Evolutionary conservation across 2,113 vertebrate genomes (phyloP).

Genomic region (Macheiramphus alcinus): DNA sequence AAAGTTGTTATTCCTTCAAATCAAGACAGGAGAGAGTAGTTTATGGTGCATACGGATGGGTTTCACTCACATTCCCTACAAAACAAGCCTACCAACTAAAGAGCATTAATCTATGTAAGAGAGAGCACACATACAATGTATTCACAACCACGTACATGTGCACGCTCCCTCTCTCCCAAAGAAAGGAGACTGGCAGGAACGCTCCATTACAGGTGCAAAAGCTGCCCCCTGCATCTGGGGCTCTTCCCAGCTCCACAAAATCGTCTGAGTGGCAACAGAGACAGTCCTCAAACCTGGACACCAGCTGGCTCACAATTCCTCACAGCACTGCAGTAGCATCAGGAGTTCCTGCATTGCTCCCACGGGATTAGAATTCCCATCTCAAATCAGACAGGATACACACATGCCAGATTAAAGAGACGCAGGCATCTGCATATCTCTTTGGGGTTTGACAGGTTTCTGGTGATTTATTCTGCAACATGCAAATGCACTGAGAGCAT

Average conservation of each 20-base stretch:
- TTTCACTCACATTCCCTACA: not conserved
- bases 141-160: not conserved
- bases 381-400: conserved; percentile 10
- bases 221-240: not conserved
- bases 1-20: not conserved
- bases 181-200: not conserved
- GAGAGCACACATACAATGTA: fast-evolving
- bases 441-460: not conserved
- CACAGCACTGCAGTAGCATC: not conserved
- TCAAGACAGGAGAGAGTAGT: not conserved
- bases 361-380: not conserved
- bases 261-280: not conserved
- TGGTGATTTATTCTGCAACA: conserved; percentile 15
- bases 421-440: not conserved
- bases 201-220: not conserved
- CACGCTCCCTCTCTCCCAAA: fast-evolving
- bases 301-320: not conserved
- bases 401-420: conserved; percentile 8
- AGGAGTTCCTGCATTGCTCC: not conserved
- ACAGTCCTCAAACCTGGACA: not conserved
- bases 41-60: not conserved
- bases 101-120: not conserved
- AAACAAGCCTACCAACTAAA: not conserved
- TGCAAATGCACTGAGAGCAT: not conserved
- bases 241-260: not conserved